phyloP scores from a whole-genome alignment of 2,113 vertebrate genomes.

The Gymnarchus niloticus region DNA sequence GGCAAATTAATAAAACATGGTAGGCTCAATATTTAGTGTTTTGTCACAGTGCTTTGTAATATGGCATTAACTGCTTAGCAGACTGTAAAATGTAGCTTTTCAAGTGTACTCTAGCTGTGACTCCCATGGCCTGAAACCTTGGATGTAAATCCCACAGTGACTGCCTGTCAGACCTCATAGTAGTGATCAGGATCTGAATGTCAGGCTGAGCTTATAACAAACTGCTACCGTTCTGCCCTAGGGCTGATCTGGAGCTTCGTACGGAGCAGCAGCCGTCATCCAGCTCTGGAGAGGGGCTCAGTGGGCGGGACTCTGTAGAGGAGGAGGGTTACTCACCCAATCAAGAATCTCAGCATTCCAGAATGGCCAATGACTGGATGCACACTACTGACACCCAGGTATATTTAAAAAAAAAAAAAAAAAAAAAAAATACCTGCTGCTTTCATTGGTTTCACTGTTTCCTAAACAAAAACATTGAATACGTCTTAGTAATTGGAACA shows the following conservation, averaged over 20 bases:
- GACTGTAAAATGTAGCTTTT: too few species aligned
- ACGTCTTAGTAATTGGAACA: not conserved
- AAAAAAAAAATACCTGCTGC: too few species aligned
- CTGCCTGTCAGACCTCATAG: not conserved
- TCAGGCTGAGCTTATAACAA: not conserved
- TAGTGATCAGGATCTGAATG: not conserved
- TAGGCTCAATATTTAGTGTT: constrained; percentile 45
- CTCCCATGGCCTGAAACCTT: not conserved
- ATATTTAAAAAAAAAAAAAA: not conserved
- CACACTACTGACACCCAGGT: constrained; percentile 54
- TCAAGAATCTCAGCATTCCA: constrained; percentile 62
- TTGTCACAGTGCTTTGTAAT: not conserved
- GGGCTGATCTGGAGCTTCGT: constrained; percentile 77
- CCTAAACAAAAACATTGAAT: not conserved
- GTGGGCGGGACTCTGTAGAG: constrained; percentile 67
- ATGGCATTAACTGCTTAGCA: not conserved
- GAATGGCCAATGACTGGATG: constrained; percentile 75
- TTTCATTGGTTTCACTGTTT: too few species aligned
- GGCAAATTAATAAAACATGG: constrained; percentile 78
- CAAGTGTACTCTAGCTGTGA: not conserved
- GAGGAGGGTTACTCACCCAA: constrained; percentile 66
- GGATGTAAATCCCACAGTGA: not conserved
- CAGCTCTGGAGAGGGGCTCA: constrained; percentile 73
- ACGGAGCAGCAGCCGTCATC: constrained; percentile 72
- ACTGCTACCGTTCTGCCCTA: constrained; percentile 43